phyloP scores from a whole-genome alignment of 1,140 invertebrate species.

The Drosophila lini region DNA sequence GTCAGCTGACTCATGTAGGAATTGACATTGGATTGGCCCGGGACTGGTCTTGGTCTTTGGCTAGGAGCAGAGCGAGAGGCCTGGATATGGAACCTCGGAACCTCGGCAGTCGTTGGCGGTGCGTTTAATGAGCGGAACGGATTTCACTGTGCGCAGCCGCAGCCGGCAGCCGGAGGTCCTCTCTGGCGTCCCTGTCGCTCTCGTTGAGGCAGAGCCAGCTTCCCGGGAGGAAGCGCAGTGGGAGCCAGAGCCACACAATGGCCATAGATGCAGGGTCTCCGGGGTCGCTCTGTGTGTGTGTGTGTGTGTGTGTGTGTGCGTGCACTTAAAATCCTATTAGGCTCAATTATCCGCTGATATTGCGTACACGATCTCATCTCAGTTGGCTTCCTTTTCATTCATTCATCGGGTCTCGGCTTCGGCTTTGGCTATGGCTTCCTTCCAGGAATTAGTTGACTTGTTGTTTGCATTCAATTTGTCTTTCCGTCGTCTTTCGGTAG shows the following conservation, averaged over 20 bases:
- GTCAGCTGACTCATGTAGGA: slow-evolving; percentile 79
- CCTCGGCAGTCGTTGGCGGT: slow-evolving; percentile 52
- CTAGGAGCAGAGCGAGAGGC: not conserved
- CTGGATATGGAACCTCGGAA: slow-evolving; percentile 26
- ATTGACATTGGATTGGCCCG: slow-evolving; percentile 29
- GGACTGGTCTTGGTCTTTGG: slow-evolving; percentile 14
- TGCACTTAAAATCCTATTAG: slow-evolving; percentile 84
- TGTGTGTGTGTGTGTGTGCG: slow-evolving; percentile 25
- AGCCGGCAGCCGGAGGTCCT: slow-evolving; percentile 67
- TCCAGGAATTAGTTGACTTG: slow-evolving; percentile 69
- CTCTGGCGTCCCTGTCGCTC: slow-evolving; percentile 39
- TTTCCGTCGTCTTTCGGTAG: slow-evolving; percentile 64
- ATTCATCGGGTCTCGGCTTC: slow-evolving; percentile 43
- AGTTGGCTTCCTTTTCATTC: slow-evolving; percentile 60
- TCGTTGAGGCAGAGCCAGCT: slow-evolving; percentile 39
- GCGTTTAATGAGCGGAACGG: slow-evolving; percentile 83
- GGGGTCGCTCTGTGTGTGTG: slow-evolving; percentile 45
- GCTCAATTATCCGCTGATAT: slow-evolving; percentile 84
- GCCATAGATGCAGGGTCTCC: slow-evolving; percentile 35
- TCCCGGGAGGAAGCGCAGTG: slow-evolving; percentile 65
- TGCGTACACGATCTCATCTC: slow-evolving; percentile 80
- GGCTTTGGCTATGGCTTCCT: slow-evolving; percentile 55
- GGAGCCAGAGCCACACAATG: slow-evolving; percentile 64
- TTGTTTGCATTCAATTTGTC: slow-evolving; percentile 78
- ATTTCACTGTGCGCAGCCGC: slow-evolving; percentile 55